Conservation (phyloP, 2,797 vertebrate species). For the Tenualosa ilisha region DNA sequence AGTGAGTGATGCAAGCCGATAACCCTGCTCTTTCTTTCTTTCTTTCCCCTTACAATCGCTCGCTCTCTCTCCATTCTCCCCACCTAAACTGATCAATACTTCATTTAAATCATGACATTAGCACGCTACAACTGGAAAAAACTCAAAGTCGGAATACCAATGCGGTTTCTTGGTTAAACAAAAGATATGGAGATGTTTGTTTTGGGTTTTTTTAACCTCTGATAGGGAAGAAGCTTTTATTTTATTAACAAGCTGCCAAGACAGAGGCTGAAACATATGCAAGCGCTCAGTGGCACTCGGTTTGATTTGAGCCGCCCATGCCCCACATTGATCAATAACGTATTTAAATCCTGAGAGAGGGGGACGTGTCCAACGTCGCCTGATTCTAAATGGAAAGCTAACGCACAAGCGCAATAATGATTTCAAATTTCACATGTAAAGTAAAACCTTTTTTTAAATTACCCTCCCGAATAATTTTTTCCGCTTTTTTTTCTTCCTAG, state of each 20-base stretch:
- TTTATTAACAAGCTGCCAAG: conserved; percentile 53
- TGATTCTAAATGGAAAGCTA: conserved; percentile 72
- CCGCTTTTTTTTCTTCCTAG: conserved; percentile 64
- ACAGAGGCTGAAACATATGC: conserved; percentile 61
- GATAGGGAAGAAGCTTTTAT: conserved; percentile 45
- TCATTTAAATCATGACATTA: conserved; percentile 91
- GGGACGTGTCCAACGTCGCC: conserved; percentile 63
- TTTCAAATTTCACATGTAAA: conserved; percentile 64
- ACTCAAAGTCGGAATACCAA: conserved; percentile 65
- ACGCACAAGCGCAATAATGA: conserved; percentile 69
- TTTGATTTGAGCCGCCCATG: conserved; percentile 70
- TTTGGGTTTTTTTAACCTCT: conserved; percentile 42
- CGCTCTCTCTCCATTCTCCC: conserved; percentile 85
- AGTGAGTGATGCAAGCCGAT: conserved; percentile 81
- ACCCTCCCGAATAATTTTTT: conserved; percentile 66
- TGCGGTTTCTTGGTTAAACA: conserved; percentile 49
- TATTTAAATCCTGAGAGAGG: conserved; percentile 75
- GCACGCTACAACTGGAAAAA: conserved; percentile 74
- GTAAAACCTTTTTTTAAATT: background rate
- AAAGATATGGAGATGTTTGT: conserved; percentile 37
- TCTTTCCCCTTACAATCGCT: conserved; percentile 77
- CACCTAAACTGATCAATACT: conserved; percentile 89
- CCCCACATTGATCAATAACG: conserved; percentile 74
- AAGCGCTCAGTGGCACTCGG: conserved; percentile 61
- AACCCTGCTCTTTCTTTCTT: conserved; percentile 84